Percentiles rank a stretch among this genome's conserved stretches.
Evolutionary conservation across 2,888 invertebrate species (phyloP).

Genomic region (Litoditis marina): DNA sequence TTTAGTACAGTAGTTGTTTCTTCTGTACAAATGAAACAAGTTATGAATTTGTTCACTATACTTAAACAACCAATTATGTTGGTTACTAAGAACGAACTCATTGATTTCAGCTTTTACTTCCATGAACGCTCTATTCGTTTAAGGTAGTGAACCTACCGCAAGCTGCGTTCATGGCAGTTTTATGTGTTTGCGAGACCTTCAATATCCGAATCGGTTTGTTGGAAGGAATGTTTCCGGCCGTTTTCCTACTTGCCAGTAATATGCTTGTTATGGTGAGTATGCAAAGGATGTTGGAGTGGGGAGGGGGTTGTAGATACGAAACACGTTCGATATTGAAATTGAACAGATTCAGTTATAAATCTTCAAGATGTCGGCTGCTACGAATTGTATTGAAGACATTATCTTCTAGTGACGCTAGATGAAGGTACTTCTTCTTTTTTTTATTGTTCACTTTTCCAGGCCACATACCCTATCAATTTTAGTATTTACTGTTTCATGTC

Average conservation of each 20-base stretch:
- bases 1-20: not conserved
- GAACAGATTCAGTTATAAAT: too few relatives aligned
- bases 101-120: too few relatives aligned
- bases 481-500: slow-evolving; percentile 96
- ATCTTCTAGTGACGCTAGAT: too few relatives aligned
- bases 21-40: not conserved
- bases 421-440: too few relatives aligned
- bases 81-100: not conserved
- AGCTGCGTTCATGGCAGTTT: slow-evolving; percentile 50
- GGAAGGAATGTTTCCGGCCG: slow-evolving; percentile 47
- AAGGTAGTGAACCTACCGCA: slow-evolving; percentile 65
- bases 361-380: too few relatives aligned
- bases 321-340: too few relatives aligned
- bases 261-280: slow-evolving; percentile 76
- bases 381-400: too few relatives aligned
- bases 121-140: too few relatives aligned
- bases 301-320: not conserved
- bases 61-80: not conserved
- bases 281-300: not conserved
- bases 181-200: slow-evolving; percentile 57
- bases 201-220: slow-evolving; percentile 41
- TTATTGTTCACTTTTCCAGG: slow-evolving; percentile 59
- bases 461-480: slow-evolving; percentile 85
- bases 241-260: slow-evolving; percentile 64
- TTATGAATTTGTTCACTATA: not conserved